Percentiles rank a stretch among this genome's conserved stretches.
Evolutionary conservation across 2,797 vertebrate species (phyloP).

Genomic region (Crotalus adamanteus): DNA sequence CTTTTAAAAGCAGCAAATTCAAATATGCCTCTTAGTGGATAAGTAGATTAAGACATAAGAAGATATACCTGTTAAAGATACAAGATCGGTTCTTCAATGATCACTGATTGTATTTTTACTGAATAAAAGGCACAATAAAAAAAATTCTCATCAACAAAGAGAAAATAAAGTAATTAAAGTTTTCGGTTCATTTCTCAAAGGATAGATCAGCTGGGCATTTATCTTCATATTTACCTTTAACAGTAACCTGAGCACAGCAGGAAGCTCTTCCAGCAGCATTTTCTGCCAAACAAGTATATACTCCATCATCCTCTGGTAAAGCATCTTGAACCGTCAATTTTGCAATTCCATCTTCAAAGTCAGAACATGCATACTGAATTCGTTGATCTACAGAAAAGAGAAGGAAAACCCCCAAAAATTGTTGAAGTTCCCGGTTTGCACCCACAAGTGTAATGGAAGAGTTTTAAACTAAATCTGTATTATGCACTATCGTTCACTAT

Average conservation of each 20-base stretch:
- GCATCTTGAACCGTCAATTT: conserved; percentile 76
- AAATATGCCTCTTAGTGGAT: not conserved
- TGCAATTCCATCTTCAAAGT: conserved; percentile 72
- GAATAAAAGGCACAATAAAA: not conserved
- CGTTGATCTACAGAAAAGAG: conserved; percentile 71
- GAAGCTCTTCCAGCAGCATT: conserved; percentile 74
- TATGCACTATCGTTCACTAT: not conserved
- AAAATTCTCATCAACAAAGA: not conserved
- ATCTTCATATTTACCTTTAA: conserved; percentile 74
- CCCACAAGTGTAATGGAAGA: conserved; percentile 18
- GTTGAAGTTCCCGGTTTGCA: not conserved
- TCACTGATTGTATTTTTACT: not conserved
- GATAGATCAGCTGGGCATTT: not conserved
- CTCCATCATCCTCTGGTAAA: conserved; percentile 76
- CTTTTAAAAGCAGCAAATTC: not conserved
- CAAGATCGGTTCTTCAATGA: not conserved
- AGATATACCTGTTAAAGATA: not conserved
- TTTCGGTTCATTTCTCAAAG: not conserved
- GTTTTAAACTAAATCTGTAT: not conserved
- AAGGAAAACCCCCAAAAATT: not conserved
- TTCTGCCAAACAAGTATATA: conserved; percentile 80
- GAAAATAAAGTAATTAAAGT: not conserved
- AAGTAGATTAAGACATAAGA: not conserved
- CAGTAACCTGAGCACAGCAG: conserved; percentile 76
- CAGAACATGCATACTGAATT: conserved; percentile 72